A percentile compares a stretch with the other conserved stretches of the same genome.
These are phyloP conservation scores for Trachelus iudaicus DNA, from an alignment of 2,888 invertebrate species.

Conservation along the genomic window DNA sequence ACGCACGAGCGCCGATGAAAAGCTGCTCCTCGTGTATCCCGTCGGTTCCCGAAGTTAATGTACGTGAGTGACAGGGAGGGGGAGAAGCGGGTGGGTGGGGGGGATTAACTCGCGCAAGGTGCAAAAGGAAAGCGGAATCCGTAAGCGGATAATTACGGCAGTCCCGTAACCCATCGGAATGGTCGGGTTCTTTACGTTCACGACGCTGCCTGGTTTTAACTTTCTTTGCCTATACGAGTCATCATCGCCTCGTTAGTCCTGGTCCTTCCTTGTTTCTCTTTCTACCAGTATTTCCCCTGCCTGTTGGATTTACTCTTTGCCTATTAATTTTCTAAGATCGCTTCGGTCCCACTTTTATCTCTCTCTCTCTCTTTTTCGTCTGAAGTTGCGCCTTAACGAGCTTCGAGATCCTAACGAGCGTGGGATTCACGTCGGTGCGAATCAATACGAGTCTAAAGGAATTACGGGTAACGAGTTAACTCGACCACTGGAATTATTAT, in stretches of 20 bases:
- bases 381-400: background rate
- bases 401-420: conserved; percentile 40
- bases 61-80: background rate
- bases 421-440: conserved; percentile 38
- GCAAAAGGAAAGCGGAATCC: conserved; percentile 36
- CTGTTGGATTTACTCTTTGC: background rate
- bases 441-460: conserved; percentile 45
- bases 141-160: conserved; percentile 35
- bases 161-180: conserved; percentile 38
- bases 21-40: background rate
- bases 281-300: background rate
- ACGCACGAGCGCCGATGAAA: conserved; percentile 34
- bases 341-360: background rate
- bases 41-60: background rate
- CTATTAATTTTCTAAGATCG: background rate
- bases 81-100: background rate
- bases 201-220: conserved; percentile 14
- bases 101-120: conserved; percentile 23
- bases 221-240: background rate
- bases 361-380: background rate
- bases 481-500: background rate
- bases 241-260: background rate
- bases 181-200: conserved; percentile 9
- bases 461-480: conserved; percentile 36
- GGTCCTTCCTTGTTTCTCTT: background rate